phyloP scores from a whole-genome alignment of 2,797 vertebrate genomes.

The Nannoperca australis region DNA sequence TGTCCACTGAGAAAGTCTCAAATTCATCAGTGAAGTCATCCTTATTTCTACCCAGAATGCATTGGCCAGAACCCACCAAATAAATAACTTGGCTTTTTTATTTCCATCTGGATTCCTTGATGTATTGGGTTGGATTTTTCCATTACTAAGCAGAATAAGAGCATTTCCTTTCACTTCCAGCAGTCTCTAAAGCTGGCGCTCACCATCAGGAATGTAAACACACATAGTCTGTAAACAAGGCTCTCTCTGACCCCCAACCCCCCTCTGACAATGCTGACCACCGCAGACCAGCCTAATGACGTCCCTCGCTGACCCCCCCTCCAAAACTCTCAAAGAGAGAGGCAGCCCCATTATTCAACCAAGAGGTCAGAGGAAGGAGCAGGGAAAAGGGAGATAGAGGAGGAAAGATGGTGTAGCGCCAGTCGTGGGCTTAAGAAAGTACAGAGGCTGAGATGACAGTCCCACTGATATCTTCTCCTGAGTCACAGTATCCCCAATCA shows the following conservation, averaged over 20 bases:
- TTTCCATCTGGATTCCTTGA: conserved; percentile 74
- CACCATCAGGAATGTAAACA: conserved; percentile 89
- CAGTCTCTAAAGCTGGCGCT: conserved; percentile 85
- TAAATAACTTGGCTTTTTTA: conserved; percentile 72
- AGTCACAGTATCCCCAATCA: conserved; percentile 64
- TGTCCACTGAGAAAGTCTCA: conserved; percentile 71
- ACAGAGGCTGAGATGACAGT: conserved; percentile 45
- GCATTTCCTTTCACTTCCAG: conserved; percentile 87
- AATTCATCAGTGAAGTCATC: conserved; percentile 73
- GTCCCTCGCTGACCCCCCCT: conserved; percentile 76
- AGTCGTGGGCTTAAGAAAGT: conserved; percentile 14
- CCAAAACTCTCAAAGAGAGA: conserved; percentile 67
- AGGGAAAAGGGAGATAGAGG: conserved; percentile 39
- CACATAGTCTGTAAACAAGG: conserved; percentile 88
- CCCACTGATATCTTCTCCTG: conserved; percentile 47
- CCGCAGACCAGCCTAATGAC: conserved; percentile 80
- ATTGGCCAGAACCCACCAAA: conserved; percentile 74
- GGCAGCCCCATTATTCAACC: conserved; percentile 73
- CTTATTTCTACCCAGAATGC: conserved; percentile 69
- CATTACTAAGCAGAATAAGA: conserved; percentile 88
- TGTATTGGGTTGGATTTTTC: conserved; percentile 84
- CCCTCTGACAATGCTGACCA: conserved; percentile 81
- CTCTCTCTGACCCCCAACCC: conserved; percentile 81
- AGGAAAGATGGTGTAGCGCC: conserved; percentile 49
- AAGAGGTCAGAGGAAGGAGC: conserved; percentile 61